Evolutionary conservation across 2,888 invertebrate species (phyloP), one percentile per base, ranked within the genome.

Genomic region (Hypomecis atomaria): DNA sequence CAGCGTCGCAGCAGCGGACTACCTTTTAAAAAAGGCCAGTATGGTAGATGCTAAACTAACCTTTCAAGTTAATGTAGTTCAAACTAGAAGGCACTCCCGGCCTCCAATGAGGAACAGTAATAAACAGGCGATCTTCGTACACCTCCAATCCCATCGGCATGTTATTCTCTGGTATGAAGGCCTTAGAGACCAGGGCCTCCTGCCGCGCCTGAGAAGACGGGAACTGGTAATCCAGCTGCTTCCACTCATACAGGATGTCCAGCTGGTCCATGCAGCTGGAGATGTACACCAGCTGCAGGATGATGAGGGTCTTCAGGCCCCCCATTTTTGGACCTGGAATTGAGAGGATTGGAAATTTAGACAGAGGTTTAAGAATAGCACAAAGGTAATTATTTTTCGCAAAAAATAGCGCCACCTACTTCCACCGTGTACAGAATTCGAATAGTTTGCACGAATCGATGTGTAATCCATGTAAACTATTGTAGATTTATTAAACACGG

Each of bases 21-120:
- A 23, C n/a, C n/a, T n/a, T n/a, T n/a, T 23, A 2, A 23, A 23
- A 23, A 23, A 40, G 40, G 8, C 0, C 8, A 11, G 4, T 11
- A 9, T 11, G 4, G 8, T 50, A 36, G 4, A 13, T 11, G 38
- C 1, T 43, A 54, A 8, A 0, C 4, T 61, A 59, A 96, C 96
- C 96, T 90, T 95, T 95, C 73, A 95, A 86, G 79, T 95, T 94
- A 74, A 97, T 94, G 84, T 96, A 96, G 77, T 94, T 95, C 81
- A 97, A 92, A 66, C 96, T 96, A 34, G 96, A 94, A 0, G 96
- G 95, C 33, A 97, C 96, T 8, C 97, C 97, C 23, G 87, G 79
- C 75, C 94, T 95, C 96, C 96, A 96, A 72, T 96, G 93, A 0
- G 96, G 96, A 57, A 96, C 93, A 0, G 96, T 96, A 11, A 96